Evolutionary conservation across 2,888 invertebrate species (phyloP).

Genomic region (Trichogramma dendrolimi): DNA sequence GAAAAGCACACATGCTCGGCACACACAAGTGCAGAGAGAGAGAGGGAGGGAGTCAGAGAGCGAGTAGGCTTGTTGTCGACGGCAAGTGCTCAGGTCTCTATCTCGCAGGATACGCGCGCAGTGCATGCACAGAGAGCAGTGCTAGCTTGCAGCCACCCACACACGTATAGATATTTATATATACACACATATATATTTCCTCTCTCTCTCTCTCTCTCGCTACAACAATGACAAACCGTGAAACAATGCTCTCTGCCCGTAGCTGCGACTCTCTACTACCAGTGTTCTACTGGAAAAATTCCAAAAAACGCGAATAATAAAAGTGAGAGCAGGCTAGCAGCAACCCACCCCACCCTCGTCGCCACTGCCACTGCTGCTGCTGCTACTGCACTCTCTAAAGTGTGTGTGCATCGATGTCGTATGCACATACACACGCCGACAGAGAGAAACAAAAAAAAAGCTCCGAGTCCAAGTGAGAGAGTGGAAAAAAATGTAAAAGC

Average conservation of each 20-base stretch:
- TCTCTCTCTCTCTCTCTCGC: slow-evolving; percentile 27
- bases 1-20: too few relatives aligned
- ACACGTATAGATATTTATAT: too few relatives aligned
- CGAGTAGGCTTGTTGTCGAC: background rate
- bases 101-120: too few relatives aligned
- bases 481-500: slow-evolving; percentile 34
- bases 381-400: slow-evolving; percentile 17
- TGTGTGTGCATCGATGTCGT: slow-evolving; percentile 6
- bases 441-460: slow-evolving; percentile 26
- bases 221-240: slow-evolving; percentile 52
- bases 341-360: background rate
- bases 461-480: slow-evolving; percentile 25
- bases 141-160: background rate
- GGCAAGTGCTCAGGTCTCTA: too few relatives aligned
- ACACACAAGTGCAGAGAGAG: too few relatives aligned
- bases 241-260: slow-evolving; percentile 45
- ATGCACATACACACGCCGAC: background rate
- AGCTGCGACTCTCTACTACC: too few relatives aligned
- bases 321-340: slow-evolving; percentile 39
- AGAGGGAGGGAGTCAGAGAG: slow-evolving; percentile 11
- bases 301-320: slow-evolving; percentile 52
- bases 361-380: background rate
- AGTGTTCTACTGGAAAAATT: slow-evolving; percentile 52
- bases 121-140: too few relatives aligned
- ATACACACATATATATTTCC: too few relatives aligned